These are phyloP conservation scores for Panurus biarmicus DNA, from an alignment of 2,113 vertebrate genomes.

Conservation along the genomic window DNA sequence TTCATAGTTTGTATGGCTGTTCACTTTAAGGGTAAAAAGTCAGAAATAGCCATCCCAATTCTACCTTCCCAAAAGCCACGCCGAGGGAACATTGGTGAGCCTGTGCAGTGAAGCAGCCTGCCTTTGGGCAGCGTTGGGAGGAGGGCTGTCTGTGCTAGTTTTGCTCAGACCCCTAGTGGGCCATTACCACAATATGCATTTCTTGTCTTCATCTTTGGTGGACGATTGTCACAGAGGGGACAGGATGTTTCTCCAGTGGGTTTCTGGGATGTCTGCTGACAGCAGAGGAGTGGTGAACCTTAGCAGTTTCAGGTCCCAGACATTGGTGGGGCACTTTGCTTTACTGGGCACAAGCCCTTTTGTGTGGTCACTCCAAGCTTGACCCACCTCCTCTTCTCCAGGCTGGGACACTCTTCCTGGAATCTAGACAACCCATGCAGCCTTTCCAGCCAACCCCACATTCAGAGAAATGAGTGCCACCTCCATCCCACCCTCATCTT, in stretches of 20 bases:
- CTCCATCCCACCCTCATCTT: neutral
- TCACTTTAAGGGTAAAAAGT: neutral
- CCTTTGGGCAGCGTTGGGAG: neutral
- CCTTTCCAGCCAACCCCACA: neutral
- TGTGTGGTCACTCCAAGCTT: neutral
- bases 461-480: neutral
- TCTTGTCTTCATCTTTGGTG: neutral
- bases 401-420: rapidly evolving
- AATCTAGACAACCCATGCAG: rapidly evolving
- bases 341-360: neutral
- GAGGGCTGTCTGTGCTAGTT: neutral
- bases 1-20: neutral
- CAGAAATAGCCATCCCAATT: neutral
- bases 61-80: neutral
- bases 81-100: neutral
- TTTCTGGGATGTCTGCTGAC: neutral
- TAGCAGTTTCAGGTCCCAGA: neutral
- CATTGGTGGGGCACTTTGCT: neutral
- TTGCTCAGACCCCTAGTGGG: neutral
- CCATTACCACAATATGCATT: neutral
- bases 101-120: neutral
- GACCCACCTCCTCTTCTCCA: rapidly evolving
- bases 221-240: neutral
- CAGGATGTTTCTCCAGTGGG: neutral
- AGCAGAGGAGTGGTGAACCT: neutral